These are phyloP conservation scores for Passer montanus DNA, from an alignment of 2,113 vertebrate genomes.

Conservation along the genomic window DNA sequence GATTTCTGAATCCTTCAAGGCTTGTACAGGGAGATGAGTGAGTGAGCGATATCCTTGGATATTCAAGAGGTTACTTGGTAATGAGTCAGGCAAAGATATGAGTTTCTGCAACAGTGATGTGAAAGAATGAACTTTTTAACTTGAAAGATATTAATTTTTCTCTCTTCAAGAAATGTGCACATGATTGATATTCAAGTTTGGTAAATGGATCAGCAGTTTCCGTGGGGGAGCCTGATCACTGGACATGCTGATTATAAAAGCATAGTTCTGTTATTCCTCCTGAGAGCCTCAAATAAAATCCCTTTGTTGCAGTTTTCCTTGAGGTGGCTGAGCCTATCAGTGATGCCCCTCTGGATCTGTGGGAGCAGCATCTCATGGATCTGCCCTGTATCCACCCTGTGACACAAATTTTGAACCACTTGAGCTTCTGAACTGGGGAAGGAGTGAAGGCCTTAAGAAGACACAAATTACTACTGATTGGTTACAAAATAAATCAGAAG, in stretches of 20 bases:
- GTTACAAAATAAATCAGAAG: not conserved
- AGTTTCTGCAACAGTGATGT: not conserved
- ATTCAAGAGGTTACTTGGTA: not conserved
- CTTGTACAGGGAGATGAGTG: not conserved
- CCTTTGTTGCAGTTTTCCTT: not conserved
- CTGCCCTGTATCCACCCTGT: accelerated
- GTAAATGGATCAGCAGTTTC: not conserved
- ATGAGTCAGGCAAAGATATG: not conserved
- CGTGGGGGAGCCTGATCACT: not conserved
- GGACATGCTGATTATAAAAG: not conserved
- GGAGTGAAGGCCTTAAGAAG: not conserved
- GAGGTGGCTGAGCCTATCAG: not conserved
- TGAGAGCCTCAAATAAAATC: not conserved
- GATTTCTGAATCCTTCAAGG: slow-evolving; percentile 10
- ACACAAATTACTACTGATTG: not conserved
- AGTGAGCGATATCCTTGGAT: not conserved
- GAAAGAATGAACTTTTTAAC: not conserved
- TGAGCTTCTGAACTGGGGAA: not conserved
- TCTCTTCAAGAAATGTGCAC: not conserved
- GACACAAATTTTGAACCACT: accelerated
- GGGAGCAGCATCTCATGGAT: not conserved
- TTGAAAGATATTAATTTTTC: not conserved
- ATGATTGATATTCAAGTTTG: not conserved
- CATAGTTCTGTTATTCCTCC: not conserved
- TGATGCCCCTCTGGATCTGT: not conserved